Evolutionary conservation across 2,888 invertebrate genomes (phyloP).

Genomic region (Adineta ricciae): DNA sequence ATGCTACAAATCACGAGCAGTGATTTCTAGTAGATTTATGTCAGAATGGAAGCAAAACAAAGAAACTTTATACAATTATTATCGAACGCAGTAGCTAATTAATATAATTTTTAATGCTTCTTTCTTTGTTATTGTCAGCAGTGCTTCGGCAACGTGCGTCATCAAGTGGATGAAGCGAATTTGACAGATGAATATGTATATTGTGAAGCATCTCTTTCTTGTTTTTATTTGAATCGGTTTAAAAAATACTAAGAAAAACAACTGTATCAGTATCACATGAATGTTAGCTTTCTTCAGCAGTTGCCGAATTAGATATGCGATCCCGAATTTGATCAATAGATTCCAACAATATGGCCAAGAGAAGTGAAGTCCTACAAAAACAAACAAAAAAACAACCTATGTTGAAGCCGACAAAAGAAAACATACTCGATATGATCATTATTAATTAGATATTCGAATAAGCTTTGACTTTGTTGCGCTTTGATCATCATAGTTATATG

Average conservation of each 20-base stretch:
- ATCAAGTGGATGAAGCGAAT: no score
- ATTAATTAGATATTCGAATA: not conserved
- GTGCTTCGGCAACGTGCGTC: no score
- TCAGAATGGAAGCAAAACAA: no score
- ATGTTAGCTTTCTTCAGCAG: not conserved
- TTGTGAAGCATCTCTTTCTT: no score
- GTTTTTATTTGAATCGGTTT: not conserved
- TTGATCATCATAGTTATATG: not conserved
- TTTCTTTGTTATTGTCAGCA: no score
- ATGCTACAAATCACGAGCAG: no score
- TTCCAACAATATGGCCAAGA: not conserved
- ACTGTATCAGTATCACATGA: not conserved
- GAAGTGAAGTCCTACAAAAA: not conserved
- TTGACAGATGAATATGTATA: no score
- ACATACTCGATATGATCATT: not conserved
- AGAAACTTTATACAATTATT: no score
- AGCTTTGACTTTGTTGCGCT: not conserved
- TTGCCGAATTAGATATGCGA: not conserved
- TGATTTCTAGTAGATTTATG: no score
- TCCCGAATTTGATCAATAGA: not conserved
- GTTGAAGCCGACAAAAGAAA: not conserved
- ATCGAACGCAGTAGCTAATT: no score
- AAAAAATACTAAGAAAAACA: not conserved
- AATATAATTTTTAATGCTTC: no score
- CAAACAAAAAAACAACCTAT: not conserved